phyloP scores from a whole-genome alignment of 2,888 invertebrate genomes.

The Harpagoxenus sublaevis region DNA sequence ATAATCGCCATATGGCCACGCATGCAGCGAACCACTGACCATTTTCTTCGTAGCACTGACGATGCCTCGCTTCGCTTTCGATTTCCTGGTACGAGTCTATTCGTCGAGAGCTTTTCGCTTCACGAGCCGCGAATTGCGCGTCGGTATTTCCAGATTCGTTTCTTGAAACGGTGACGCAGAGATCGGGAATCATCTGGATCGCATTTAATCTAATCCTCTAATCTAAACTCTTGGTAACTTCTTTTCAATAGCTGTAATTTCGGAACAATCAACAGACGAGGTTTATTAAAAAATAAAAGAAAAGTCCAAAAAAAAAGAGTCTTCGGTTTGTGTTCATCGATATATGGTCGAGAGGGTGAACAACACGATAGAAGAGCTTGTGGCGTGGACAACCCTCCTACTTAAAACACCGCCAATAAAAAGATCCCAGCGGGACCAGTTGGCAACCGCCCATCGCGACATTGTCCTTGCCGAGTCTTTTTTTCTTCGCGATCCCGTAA shows the following conservation, averaged over 20 bases:
- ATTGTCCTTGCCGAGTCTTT: slow-evolving; percentile 78
- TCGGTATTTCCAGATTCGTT: not conserved
- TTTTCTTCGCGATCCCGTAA: slow-evolving; percentile 77
- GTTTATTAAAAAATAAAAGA: slow-evolving; percentile 12
- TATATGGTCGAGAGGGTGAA: slow-evolving; percentile 32
- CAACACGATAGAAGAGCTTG: slow-evolving; percentile 44
- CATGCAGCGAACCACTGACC: slow-evolving; percentile 62
- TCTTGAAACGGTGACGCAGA: not conserved
- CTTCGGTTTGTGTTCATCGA: not conserved
- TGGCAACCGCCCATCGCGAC: slow-evolving; percentile 85
- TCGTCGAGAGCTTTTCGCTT: slow-evolving; percentile 15
- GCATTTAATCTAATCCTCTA: not conserved
- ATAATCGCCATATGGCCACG: slow-evolving; percentile 78
- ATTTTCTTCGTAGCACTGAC: slow-evolving; percentile 45
- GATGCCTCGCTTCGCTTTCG: not conserved
- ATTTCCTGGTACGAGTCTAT: slow-evolving; percentile 58
- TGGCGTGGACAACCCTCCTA: slow-evolving; percentile 68
- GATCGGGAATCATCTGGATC: not conserved
- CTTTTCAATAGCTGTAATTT: not conserved
- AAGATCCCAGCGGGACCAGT: slow-evolving; percentile 83
- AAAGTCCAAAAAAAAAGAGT: not conserved
- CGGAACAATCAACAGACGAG: not conserved
- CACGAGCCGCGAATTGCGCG: slow-evolving; percentile 2
- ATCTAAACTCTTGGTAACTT: not conserved
- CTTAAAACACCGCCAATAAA: slow-evolving; percentile 78